phyloP scores from a whole-genome alignment of 2,888 invertebrate species.

The Drosophila colorata region DNA sequence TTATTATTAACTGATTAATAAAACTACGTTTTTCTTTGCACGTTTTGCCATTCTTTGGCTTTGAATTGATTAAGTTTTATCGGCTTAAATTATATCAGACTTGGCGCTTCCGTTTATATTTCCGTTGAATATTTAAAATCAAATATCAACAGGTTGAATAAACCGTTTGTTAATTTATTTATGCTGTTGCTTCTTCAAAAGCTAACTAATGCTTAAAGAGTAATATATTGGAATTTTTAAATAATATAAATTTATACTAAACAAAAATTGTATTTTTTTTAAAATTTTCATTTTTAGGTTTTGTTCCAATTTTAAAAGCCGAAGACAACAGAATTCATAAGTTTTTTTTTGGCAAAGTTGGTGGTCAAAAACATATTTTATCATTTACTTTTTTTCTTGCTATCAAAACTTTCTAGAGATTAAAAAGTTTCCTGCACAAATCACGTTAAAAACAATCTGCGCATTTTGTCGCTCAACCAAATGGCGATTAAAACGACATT shows the following conservation, averaged over 20 bases:
- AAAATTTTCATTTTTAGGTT: not conserved
- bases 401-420: slow-evolving; percentile 24
- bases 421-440: slow-evolving; percentile 38
- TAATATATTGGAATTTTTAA: too few relatives aligned
- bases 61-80: not conserved
- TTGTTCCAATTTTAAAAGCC: not conserved
- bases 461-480: slow-evolving; percentile 34
- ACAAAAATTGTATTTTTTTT: not conserved
- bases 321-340: slow-evolving; percentile 6
- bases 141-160: not conserved
- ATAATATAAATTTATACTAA: too few relatives aligned
- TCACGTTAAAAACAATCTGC: slow-evolving; percentile 35
- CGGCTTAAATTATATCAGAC: slow-evolving; percentile 1
- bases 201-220: not conserved
- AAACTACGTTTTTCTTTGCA: slow-evolving; percentile 4
- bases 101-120: slow-evolving; percentile 16
- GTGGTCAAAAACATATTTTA: not conserved
- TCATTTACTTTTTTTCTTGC: not conserved
- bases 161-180: too few relatives aligned
- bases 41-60: slow-evolving; percentile 18
- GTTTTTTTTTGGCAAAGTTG: slow-evolving; percentile 13
- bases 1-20: slow-evolving; percentile 10
- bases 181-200: not conserved
- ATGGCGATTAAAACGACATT: slow-evolving; percentile 55
- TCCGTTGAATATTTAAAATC: slow-evolving; percentile 4